Evolutionary conservation across 2,797 vertebrate species (phyloP).

Genomic region (Labroides dimidiatus): DNA sequence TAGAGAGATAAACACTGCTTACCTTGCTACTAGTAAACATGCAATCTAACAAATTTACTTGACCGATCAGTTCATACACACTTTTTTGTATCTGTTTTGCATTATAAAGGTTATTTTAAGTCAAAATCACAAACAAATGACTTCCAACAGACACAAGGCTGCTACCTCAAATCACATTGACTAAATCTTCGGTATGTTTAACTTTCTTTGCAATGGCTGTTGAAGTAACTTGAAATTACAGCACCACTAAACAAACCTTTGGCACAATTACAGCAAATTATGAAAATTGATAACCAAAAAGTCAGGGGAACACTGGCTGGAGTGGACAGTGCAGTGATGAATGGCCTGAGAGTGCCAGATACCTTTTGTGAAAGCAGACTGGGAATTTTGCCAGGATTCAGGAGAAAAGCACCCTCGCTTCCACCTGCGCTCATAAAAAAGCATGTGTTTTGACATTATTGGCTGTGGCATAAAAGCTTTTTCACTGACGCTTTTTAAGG

Average conservation of each 20-base stretch:
- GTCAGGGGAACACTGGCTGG: slow-evolving; percentile 9
- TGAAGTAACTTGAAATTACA: neutral
- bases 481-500: slow-evolving; percentile 58
- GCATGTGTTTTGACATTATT: slow-evolving; percentile 32
- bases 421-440: slow-evolving; percentile 51
- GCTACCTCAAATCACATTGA: neutral
- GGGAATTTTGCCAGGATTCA: slow-evolving; percentile 57
- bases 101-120: neutral
- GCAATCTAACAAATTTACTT: too few relatives aligned
- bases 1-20: too few relatives aligned
- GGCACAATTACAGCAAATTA: slow-evolving; percentile 19
- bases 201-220: neutral
- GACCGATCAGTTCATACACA: too few relatives aligned
- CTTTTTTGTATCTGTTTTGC: too few relatives aligned
- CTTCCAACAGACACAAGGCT: neutral
- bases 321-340: slow-evolving; percentile 29
- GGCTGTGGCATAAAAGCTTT: slow-evolving; percentile 51
- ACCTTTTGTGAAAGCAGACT: slow-evolving; percentile 57
- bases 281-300: slow-evolving; percentile 30
- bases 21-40: too few relatives aligned
- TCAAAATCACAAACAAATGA: neutral
- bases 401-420: slow-evolving; percentile 43
- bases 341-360: slow-evolving; percentile 37
- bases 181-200: neutral
- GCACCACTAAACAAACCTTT: slow-evolving; percentile 3